A percentile compares a stretch with the other conserved stretches of the same genome.
phyloP scores from a whole-genome alignment of 1,140 invertebrate genomes.

The Leguminivora glycinivorella region DNA sequence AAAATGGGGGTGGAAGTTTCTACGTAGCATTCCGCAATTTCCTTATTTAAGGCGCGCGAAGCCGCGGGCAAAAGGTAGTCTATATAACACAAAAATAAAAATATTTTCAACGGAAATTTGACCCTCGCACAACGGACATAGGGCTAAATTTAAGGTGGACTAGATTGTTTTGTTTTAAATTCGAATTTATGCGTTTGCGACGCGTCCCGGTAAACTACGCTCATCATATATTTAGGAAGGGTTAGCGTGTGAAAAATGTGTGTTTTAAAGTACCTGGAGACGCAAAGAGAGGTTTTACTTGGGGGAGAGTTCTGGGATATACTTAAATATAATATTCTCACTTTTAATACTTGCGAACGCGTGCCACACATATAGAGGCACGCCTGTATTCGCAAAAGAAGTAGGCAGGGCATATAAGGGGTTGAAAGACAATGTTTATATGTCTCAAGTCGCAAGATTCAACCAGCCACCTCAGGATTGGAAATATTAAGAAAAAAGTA shows the following conservation, averaged over 20 bases:
- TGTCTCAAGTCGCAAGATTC: too few species aligned
- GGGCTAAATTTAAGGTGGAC: not conserved
- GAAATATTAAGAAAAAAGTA: not conserved
- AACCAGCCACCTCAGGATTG: too few species aligned
- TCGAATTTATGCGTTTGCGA: slow-evolving; percentile 18
- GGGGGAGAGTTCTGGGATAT: not conserved
- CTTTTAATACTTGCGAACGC: too few species aligned
- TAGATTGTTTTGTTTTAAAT: not conserved
- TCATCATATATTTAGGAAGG: slow-evolving; percentile 20
- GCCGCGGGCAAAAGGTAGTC: too few species aligned
- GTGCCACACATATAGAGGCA: too few species aligned
- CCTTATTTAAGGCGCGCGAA: too few species aligned
- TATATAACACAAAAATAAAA: not conserved
- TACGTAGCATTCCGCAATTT: too few species aligned
- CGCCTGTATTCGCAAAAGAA: too few species aligned
- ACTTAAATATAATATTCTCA: not conserved
- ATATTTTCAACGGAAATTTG: not conserved
- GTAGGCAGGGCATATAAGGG: too few species aligned
- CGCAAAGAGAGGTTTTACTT: not conserved
- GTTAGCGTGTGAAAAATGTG: slow-evolving; percentile 20
- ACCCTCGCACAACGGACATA: not conserved
- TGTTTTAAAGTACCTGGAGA: not conserved
- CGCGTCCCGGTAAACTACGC: not conserved
- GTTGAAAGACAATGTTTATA: too few species aligned
- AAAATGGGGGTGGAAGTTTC: too few species aligned